Percentiles rank a stretch among this genome's conserved stretches.
Evolutionary conservation across 2,113 vertebrate genomes (phyloP).

Genomic region (Gobius niger): DNA sequence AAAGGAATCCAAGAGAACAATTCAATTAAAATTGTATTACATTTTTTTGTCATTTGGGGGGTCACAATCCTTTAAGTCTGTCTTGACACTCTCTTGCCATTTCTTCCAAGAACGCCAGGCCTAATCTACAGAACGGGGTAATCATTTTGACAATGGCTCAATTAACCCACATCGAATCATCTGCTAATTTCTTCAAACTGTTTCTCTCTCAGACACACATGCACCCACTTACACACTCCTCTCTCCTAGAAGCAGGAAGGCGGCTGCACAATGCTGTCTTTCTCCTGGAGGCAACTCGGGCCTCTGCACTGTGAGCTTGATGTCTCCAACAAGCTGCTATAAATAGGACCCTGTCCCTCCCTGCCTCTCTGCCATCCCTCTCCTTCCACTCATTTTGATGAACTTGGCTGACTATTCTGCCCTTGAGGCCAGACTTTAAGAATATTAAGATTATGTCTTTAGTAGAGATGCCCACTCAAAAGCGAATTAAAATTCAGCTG

Average conservation of each 20-base stretch:
- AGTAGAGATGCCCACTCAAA: neutral
- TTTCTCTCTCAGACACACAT: constrained; percentile 5
- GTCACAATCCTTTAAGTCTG: constrained; percentile 33
- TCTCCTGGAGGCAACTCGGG: constrained; percentile 63
- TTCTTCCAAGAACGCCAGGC: constrained; percentile 32
- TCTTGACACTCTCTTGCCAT: neutral
- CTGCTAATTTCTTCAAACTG: constrained; percentile 59
- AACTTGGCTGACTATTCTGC: constrained; percentile 23
- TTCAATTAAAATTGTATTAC: neutral
- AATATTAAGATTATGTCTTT: constrained; percentile 37
- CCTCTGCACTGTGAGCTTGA: constrained; percentile 68
- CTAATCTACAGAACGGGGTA: constrained; percentile 47
- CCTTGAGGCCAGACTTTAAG: constrained; percentile 1
- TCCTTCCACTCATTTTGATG: constrained; percentile 8
- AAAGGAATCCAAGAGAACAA: too few relatives aligned
- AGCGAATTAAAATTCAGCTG: neutral
- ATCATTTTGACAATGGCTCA: constrained; percentile 61
- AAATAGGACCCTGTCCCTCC: constrained; percentile 59
- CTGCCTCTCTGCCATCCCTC: constrained; percentile 16
- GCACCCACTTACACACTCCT: neutral
- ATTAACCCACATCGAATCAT: constrained; percentile 64
- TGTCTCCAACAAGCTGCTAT: constrained; percentile 70
- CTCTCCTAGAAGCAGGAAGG: constrained; percentile 30
- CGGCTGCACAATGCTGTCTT: constrained; percentile 64
- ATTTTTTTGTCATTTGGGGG: constrained; percentile 24